Base-by-base conservation (phyloP, 2,797 vertebrate species). In the Mallotus villosus region DNA sequence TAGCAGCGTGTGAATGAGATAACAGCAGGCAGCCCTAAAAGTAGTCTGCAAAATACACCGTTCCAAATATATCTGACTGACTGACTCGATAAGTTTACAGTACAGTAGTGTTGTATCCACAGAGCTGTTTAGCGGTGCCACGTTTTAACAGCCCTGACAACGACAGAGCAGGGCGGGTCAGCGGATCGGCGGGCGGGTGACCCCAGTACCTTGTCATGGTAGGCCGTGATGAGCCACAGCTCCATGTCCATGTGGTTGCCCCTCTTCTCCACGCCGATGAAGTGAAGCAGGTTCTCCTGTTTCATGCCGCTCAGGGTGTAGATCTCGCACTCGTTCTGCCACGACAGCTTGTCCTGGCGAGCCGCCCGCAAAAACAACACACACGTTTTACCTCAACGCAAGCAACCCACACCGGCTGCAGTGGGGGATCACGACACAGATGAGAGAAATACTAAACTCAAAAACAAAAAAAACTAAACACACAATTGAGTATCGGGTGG, bases 291-390 rank as follows among this genome's bases (percentile, higher is more conserved):
- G 82, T 96, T 98, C 70, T 99, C 97, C 67, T 99, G 97, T 84
- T 97, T 99, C 97, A 99, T 99, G 66, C 97, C 97, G 49, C 91
- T 94, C 79, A 97, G 85, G 79, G 92, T 97, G 92, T 96, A 99
- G 70, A 98, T 95, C 90, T 99, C 97, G 2, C 98, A 99, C 82
- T 99, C 97, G 27, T 98, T 99, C 92, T 99, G 97, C 97, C 97
- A 99, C 0, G 97, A 99, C 81, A 96, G 95, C 77, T 98, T 99
- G 88, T 99, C 97, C 97, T 98, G 82, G 2, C 41, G 67, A 11
- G 71, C 12, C 0, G 21, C 53, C 24, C 69, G 51, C 61, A 67
- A 62, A 70, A 77, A 27, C 58, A 55, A 3, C 34, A 34, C 4
- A 9, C 4, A 17, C 27, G 49, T 19, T 16, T 12, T 29, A 12